A percentile compares a stretch with the other conserved stretches of the same genome.
phyloP scores from a whole-genome alignment of 2,888 invertebrate species.

The Agrotis exclamationis region DNA sequence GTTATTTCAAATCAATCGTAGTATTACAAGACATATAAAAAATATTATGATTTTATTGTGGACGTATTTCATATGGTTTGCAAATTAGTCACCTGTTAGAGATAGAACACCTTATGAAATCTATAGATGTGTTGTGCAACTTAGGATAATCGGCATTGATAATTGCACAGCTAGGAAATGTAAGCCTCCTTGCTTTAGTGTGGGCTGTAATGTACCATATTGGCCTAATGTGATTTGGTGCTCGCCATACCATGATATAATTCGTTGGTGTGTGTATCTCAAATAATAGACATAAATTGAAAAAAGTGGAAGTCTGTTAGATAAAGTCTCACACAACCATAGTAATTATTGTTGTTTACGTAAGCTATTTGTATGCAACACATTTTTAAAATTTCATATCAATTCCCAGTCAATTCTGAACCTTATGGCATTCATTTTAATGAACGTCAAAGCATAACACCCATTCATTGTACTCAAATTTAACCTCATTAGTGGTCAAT shows the following conservation, averaged over 20 bases:
- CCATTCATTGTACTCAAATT: slow-evolving; percentile 1
- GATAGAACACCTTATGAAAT: neutral
- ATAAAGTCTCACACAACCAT: too few relatives aligned
- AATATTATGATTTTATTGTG: too few relatives aligned
- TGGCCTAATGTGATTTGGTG: neutral
- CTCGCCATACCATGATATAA: too few relatives aligned
- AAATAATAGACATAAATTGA: too few relatives aligned
- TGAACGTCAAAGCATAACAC: neutral
- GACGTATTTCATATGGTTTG: slow-evolving; percentile 1
- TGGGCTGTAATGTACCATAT: neutral
- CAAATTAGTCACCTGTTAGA: neutral
- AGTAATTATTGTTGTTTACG: neutral
- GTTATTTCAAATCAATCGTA: neutral
- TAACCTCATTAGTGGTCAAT: slow-evolving; percentile 36
- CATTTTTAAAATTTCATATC: neutral
- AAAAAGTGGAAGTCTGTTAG: neutral
- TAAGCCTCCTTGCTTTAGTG: neutral
- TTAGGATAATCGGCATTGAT: neutral
- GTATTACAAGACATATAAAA: neutral
- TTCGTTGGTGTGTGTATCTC: too few relatives aligned
- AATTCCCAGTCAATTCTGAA: too few relatives aligned
- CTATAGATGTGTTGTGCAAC: neutral
- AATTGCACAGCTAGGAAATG: neutral
- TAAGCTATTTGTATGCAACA: neutral
- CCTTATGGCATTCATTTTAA: neutral